Percentiles rank a stretch among this genome's conserved stretches.
Conservation (phyloP, 2,888 invertebrate genomes). For the Rhagonycha fulva region DNA sequence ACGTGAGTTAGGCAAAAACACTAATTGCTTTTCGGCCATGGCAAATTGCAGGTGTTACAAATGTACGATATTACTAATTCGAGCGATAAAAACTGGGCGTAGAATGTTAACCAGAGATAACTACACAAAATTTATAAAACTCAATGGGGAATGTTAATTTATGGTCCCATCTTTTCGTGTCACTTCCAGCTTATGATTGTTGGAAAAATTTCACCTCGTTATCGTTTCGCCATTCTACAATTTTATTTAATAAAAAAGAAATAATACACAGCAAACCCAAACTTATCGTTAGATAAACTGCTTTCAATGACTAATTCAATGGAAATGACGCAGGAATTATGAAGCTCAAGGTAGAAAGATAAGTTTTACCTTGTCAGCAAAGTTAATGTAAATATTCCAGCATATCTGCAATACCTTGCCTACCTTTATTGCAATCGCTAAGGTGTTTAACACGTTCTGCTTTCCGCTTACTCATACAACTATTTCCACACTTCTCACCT, state of each 20-base stretch:
- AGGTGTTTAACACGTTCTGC: conserved; percentile 13
- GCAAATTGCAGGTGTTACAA: conserved; percentile 56
- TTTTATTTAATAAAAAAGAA: background rate
- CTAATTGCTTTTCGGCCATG: conserved; percentile 55
- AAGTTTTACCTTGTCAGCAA: conserved; percentile 6
- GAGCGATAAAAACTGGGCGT: conserved; percentile 33
- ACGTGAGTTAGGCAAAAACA: conserved; percentile 55
- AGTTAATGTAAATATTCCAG: conserved; percentile 8
- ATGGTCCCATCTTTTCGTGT: background rate
- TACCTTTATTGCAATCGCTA: conserved; percentile 6
- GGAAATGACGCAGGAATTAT: background rate
- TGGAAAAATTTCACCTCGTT: background rate
- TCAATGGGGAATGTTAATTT: conserved; percentile 9
- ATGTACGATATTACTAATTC: conserved; percentile 46
- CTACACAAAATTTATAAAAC: conserved; percentile 23
- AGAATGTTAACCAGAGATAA: conserved; percentile 25
- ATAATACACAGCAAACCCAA: background rate
- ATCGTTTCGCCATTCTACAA: background rate
- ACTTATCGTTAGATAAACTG: background rate
- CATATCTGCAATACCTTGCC: conserved; percentile 14
- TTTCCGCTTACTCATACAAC: conserved; percentile 12
- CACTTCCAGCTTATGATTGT: background rate
- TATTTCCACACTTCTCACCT: conserved; percentile 19
- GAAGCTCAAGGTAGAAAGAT: conserved; percentile 12
- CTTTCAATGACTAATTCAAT: background rate